Percentiles rank a stretch among this genome's conserved stretches.
phyloP scores from a whole-genome alignment of 2,113 vertebrate genomes.

The Agapornis roseicollis region DNA sequence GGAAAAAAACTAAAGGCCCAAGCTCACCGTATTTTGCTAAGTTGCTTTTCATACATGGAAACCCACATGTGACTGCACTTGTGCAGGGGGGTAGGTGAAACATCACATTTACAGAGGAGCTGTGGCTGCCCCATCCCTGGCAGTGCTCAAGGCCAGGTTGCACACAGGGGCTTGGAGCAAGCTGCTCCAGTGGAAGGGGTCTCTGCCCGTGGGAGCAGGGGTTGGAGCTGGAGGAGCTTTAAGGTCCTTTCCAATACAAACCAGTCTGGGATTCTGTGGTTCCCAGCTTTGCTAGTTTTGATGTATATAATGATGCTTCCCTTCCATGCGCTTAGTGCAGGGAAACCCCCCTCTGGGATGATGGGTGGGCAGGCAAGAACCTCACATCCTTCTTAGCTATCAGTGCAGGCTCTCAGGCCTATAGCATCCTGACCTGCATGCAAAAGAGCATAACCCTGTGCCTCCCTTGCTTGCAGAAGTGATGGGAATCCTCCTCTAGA shows the following conservation, averaged over 20 bases:
- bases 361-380: not conserved
- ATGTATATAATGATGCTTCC: not conserved
- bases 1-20: not conserved
- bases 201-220: not conserved
- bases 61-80: not conserved
- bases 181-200: not conserved
- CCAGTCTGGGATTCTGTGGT: not conserved
- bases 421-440: not conserved
- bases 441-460: accelerated
- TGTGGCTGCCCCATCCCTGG: not conserved
- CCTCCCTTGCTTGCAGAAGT: not conserved
- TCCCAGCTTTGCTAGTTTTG: not conserved
- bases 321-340: not conserved
- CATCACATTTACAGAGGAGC: not conserved
- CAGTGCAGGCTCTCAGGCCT: not conserved
- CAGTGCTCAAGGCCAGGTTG: not conserved
- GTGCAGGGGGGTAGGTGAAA: not conserved
- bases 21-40: not conserved
- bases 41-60: not conserved
- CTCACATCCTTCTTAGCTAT: not conserved
- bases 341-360: not conserved
- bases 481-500: not conserved
- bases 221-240: not conserved
- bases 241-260: not conserved
- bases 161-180: not conserved